phyloP scores from a whole-genome alignment of 2,888 invertebrate genomes.

The Platycnemis pennipes region DNA sequence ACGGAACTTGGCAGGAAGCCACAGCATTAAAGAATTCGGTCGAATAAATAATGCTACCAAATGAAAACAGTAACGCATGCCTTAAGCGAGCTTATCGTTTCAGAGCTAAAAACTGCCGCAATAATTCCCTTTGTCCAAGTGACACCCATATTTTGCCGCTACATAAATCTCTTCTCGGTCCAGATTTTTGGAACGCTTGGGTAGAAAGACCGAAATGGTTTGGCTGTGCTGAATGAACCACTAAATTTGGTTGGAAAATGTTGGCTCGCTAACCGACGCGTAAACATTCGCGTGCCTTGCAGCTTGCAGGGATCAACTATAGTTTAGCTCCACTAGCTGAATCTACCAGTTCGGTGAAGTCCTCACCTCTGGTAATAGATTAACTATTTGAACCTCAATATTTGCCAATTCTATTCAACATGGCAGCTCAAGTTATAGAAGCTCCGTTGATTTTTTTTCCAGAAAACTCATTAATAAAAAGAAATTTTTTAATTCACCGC shows the following conservation, averaged over 20 bases:
- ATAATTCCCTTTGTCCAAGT: not conserved
- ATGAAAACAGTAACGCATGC: not conserved
- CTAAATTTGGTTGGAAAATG: not conserved
- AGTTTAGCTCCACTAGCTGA: no score
- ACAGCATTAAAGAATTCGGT: not conserved
- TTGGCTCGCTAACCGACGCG: not conserved
- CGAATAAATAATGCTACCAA: not conserved
- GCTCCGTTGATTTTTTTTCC: no score
- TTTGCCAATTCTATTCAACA: no score
- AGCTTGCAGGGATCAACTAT: no score
- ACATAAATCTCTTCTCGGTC: not conserved
- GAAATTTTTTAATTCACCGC: no score
- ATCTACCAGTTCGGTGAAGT: no score
- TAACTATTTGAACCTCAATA: no score
- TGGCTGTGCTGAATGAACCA: not conserved
- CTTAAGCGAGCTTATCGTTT: not conserved
- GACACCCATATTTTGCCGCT: not conserved
- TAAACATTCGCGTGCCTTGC: no score
- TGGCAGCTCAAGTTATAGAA: no score
- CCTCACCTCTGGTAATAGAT: no score
- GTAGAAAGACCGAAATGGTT: not conserved
- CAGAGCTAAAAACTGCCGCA: not conserved
- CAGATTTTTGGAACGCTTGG: not conserved
- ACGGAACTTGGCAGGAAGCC: not conserved
- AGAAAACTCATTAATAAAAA: no score